These are phyloP conservation scores for Apoda limacodes DNA, from an alignment of 2,888 invertebrate species.

Conservation along the genomic window DNA sequence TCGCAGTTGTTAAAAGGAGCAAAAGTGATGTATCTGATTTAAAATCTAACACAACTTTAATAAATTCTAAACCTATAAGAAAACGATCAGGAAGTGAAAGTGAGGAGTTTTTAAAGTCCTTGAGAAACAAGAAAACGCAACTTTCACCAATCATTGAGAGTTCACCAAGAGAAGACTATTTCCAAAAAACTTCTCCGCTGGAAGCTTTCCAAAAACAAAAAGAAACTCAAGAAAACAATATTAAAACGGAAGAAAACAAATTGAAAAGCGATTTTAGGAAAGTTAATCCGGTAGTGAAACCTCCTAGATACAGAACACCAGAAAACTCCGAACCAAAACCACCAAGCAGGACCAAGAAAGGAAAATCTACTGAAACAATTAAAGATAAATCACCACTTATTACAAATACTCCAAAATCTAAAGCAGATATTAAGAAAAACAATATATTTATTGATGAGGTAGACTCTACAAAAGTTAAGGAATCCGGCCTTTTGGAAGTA, in stretches of 20 bases:
- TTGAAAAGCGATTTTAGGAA: constrained; percentile 41
- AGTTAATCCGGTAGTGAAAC: constrained; percentile 61
- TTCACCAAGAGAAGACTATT: constrained; percentile 78
- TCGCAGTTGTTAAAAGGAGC: constrained; percentile 63
- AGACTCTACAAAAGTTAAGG: constrained; percentile 39
- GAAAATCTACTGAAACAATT: constrained; percentile 44
- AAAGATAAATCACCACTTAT: constrained; percentile 46
- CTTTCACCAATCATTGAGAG: constrained; percentile 85
- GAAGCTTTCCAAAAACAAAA: constrained; percentile 50
- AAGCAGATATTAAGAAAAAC: constrained; percentile 47
- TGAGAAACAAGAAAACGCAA: constrained; percentile 73
- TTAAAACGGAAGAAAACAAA: constrained; percentile 31
- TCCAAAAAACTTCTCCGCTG: constrained; percentile 57
- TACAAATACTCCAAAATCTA: constrained; percentile 52
- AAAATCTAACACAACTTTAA: constrained; percentile 58
- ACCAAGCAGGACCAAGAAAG: constrained; percentile 44
- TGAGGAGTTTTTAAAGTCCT: constrained; percentile 67
- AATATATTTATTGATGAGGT: constrained; percentile 50
- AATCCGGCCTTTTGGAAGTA: constrained; percentile 35
- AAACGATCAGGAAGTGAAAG: constrained; percentile 73
- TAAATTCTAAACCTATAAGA: constrained; percentile 56
- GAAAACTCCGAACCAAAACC: constrained; percentile 56
- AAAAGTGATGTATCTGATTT: constrained; percentile 76
- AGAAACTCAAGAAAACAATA: constrained; percentile 33
- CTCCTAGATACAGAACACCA: constrained; percentile 47